phyloP scores from a whole-genome alignment of 2,888 invertebrate species.

The Coenonympha glycerion region DNA sequence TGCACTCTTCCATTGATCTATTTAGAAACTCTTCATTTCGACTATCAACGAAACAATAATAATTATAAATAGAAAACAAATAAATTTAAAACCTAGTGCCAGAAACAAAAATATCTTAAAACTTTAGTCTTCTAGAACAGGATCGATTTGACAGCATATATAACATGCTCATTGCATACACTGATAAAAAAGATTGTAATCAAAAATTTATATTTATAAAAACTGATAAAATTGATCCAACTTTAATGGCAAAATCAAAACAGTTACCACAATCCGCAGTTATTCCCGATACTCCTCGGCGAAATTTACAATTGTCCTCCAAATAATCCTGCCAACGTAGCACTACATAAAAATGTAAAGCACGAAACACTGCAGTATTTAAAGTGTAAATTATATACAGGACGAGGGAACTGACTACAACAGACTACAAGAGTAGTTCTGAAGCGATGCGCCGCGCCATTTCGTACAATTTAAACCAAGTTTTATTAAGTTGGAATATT shows the following conservation, averaged over 20 bases:
- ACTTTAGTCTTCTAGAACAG: no score
- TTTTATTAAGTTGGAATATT: not conserved
- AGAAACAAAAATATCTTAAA: no score
- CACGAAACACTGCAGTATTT: slow-evolving; percentile 8
- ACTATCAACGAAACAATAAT: no score
- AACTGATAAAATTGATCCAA: no score
- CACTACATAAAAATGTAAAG: slow-evolving; percentile 3
- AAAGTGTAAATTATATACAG: slow-evolving; percentile 8
- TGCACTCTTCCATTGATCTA: no score
- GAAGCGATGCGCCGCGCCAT: not conserved
- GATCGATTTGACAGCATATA: no score
- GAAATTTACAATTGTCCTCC: slow-evolving; percentile 1
- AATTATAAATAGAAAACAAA: no score
- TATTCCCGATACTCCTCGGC: not conserved
- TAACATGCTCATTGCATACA: no score
- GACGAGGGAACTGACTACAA: not conserved
- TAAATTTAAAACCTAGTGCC: no score
- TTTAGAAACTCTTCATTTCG: no score
- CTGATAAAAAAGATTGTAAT: no score
- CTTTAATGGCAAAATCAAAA: not conserved
- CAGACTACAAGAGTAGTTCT: not conserved
- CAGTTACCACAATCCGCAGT: not conserved
- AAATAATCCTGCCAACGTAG: not conserved
- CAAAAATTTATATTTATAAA: no score
- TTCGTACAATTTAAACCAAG: not conserved